Percentiles rank a stretch among this genome's conserved stretches.
Conservation (phyloP, 2,888 invertebrate species). For the Reticulitermes lucifugus region DNA sequence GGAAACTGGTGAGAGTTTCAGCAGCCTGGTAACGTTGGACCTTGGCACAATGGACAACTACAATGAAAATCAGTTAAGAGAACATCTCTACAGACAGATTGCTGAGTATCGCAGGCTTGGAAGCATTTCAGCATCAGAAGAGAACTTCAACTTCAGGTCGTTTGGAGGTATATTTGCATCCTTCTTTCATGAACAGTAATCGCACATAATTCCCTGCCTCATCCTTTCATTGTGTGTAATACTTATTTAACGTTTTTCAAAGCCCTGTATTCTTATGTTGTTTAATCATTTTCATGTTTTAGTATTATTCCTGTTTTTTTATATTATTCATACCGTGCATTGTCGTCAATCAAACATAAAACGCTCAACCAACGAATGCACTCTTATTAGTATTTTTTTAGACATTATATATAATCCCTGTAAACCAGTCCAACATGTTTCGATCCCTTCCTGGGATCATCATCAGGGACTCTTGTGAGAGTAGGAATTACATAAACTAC, state of each 20-base stretch:
- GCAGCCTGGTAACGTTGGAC: constrained; percentile 76
- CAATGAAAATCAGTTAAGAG: constrained; percentile 66
- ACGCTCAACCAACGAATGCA: no score
- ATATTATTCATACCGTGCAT: no score
- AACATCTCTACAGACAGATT: constrained; percentile 71
- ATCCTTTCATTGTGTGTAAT: background rate
- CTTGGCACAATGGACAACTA: constrained; percentile 72
- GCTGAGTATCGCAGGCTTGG: constrained; percentile 68
- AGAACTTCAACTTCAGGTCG: constrained; percentile 71
- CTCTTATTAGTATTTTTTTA: no score
- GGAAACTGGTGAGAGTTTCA: constrained; percentile 69
- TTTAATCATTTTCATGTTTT: no score
- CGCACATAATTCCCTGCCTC: background rate
- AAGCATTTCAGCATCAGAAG: constrained; percentile 67
- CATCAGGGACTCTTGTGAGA: no score
- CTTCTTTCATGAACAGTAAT: background rate
- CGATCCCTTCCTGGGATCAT: no score
- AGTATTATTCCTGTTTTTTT: no score
- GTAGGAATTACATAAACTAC: no score
- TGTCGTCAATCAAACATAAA: no score
- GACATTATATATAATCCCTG: no score
- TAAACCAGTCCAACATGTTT: no score
- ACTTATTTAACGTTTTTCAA: background rate
- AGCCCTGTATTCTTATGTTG: no score
- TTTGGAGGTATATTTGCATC: constrained; percentile 66